phyloP scores from a whole-genome alignment of 2,888 invertebrate genomes.

The Catocala nupta region DNA sequence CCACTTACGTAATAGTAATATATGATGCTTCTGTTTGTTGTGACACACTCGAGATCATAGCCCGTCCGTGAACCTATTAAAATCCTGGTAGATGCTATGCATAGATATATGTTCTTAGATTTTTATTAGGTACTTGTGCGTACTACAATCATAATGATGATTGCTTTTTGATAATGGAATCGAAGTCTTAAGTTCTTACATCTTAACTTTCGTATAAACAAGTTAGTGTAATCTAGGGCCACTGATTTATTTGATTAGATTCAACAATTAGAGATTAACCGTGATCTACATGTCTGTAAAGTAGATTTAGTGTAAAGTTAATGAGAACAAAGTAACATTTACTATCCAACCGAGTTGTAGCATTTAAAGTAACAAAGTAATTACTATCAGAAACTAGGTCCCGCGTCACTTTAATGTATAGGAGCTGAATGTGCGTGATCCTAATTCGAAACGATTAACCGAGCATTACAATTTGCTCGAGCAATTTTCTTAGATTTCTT shows the following conservation, averaged over 20 bases:
- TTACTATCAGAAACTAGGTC: conserved; percentile 48
- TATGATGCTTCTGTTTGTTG: conserved; percentile 3
- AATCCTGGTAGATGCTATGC: too few relatives aligned
- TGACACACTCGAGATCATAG: too few relatives aligned
- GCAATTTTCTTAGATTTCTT: conserved; percentile 37
- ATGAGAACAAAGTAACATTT: conserved; percentile 44
- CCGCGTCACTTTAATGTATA: conserved; percentile 42
- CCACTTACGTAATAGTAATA: conserved; percentile 37
- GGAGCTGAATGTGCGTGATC: conserved; percentile 47
- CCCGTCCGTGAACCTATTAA: too few relatives aligned
- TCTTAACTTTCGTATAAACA: too few relatives aligned
- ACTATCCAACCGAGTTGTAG: conserved; percentile 32
- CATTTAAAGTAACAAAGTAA: conserved; percentile 50
- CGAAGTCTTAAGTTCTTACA: too few relatives aligned
- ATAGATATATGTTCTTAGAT: too few relatives aligned
- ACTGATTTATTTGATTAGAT: conserved; percentile 12
- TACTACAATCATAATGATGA: too few relatives aligned
- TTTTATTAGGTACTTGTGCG: too few relatives aligned
- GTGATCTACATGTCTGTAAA: conserved; percentile 24
- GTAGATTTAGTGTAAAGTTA: conserved; percentile 37
- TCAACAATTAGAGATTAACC: conserved; percentile 36
- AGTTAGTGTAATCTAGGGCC: not conserved
- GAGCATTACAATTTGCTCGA: conserved; percentile 16
- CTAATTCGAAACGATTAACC: conserved; percentile 46
- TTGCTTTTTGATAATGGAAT: too few relatives aligned